phyloP scores from a whole-genome alignment of 2,113 vertebrate species.

The Gorsachius goisagi region DNA sequence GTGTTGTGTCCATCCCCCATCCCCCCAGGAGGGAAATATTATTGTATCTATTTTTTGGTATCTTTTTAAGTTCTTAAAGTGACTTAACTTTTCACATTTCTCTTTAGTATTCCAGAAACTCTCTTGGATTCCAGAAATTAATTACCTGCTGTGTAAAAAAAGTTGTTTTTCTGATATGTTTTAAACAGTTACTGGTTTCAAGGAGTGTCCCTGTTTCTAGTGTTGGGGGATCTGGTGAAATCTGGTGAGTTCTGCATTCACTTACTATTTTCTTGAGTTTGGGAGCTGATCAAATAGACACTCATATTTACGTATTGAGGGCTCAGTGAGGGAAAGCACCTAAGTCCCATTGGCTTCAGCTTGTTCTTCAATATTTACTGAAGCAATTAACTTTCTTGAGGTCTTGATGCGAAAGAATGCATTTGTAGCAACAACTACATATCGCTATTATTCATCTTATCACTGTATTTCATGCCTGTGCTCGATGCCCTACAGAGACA shows the following conservation, averaged over 20 bases:
- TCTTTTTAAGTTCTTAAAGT: constrained; percentile 27
- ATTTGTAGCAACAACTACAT: neutral
- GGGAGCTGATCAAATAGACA: neutral
- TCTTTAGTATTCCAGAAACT: neutral
- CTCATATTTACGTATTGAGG: neutral
- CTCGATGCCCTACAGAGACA: neutral
- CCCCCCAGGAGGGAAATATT: neutral
- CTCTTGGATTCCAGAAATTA: neutral
- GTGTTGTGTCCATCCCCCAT: neutral
- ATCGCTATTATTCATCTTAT: neutral
- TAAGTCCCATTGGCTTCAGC: neutral
- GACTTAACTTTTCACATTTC: neutral
- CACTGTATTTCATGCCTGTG: neutral
- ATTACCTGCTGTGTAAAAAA: neutral
- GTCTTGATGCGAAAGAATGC: neutral
- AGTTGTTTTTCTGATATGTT: neutral
- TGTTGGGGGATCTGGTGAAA: neutral
- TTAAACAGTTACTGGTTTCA: neutral
- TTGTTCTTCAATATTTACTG: neutral
- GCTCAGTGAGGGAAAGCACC: neutral
- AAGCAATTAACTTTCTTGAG: neutral
- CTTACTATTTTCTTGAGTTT: neutral
- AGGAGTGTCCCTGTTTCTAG: neutral
- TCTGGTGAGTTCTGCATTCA: neutral
- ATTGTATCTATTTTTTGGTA: constrained; percentile 23